A percentile compares a stretch with the other conserved stretches of the same genome.
phyloP scores from a whole-genome alignment of 2,797 vertebrate genomes.

The Galaxias olidus region DNA sequence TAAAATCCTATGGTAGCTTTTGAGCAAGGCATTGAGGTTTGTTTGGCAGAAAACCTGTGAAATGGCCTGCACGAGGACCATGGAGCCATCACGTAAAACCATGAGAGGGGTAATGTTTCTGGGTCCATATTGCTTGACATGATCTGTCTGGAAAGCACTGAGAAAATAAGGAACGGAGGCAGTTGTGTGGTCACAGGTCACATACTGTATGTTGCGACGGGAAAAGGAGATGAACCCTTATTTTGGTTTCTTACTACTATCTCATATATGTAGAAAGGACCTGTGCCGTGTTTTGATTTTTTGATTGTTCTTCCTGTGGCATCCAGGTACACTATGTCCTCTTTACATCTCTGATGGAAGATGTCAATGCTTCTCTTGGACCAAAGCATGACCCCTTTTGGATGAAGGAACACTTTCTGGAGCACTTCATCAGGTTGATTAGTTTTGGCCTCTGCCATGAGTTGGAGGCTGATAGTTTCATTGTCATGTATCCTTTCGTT shows the following conservation, averaged over 20 bases:
- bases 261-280: slow-evolving; percentile 5
- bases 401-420: too few species aligned
- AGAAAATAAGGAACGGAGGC: slow-evolving; percentile 24
- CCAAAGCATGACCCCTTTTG: too few species aligned
- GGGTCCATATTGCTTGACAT: not conserved
- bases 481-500: not conserved
- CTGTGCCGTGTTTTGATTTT: not conserved
- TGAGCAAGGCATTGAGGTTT: slow-evolving; percentile 6
- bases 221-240: slow-evolving; percentile 1
- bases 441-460: too few species aligned
- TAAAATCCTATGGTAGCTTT: slow-evolving; percentile 11
- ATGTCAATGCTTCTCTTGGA: too few species aligned
- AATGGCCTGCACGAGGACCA: slow-evolving; percentile 20
- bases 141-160: slow-evolving; percentile 12
- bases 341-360: too few species aligned
- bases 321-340: slow-evolving; percentile 16
- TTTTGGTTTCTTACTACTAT: not conserved
- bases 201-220: slow-evolving; percentile 9
- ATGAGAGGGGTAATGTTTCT: slow-evolving; percentile 1
- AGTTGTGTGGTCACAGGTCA: slow-evolving; percentile 23
- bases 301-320: slow-evolving; percentile 8
- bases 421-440: too few species aligned
- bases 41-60: not conserved
- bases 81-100: slow-evolving; percentile 27
- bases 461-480: too few species aligned